Percentiles rank a stretch among this genome's conserved stretches.
These are phyloP conservation scores for Bostrychus sinensis DNA, from an alignment of 2,113 vertebrate genomes.

Conservation along the genomic window DNA sequence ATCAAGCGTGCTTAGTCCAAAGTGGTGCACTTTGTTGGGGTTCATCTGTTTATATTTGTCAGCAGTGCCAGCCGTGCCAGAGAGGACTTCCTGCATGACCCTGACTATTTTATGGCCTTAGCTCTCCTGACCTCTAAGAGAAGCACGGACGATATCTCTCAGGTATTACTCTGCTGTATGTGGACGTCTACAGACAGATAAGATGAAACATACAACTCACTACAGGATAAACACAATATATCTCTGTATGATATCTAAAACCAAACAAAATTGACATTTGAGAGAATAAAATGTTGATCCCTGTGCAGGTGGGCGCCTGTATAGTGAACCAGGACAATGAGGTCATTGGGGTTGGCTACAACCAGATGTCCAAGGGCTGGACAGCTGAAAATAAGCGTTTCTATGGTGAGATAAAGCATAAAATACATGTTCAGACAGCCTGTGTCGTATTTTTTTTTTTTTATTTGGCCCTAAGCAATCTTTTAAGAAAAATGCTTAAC, in stretches of 20 bases:
- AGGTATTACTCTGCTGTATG: background rate
- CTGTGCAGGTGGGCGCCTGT: background rate
- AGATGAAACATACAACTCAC: too few relatives aligned
- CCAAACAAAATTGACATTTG: background rate
- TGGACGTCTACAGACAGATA: too few relatives aligned
- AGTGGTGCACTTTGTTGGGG: background rate
- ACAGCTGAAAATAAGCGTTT: background rate
- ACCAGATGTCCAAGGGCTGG: background rate
- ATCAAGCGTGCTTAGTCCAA: too few relatives aligned
- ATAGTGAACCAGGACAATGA: background rate
- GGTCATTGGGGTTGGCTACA: background rate
- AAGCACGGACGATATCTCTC: background rate
- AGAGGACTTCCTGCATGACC: background rate
- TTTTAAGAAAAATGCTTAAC: too few relatives aligned
- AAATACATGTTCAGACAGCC: too few relatives aligned
- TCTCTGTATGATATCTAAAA: too few relatives aligned
- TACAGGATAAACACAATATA: too few relatives aligned
- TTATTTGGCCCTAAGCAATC: too few relatives aligned
- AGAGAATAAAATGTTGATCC: background rate
- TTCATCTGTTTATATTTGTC: too few relatives aligned
- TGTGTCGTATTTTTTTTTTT: too few relatives aligned
- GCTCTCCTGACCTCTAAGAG: background rate
- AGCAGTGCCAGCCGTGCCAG: too few relatives aligned
- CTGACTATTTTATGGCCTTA: background rate
- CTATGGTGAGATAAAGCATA: background rate